These are phyloP conservation scores for Taxidea taxus DNA, from an alignment of 2,113 vertebrate genomes.

Conservation along the genomic window DNA sequence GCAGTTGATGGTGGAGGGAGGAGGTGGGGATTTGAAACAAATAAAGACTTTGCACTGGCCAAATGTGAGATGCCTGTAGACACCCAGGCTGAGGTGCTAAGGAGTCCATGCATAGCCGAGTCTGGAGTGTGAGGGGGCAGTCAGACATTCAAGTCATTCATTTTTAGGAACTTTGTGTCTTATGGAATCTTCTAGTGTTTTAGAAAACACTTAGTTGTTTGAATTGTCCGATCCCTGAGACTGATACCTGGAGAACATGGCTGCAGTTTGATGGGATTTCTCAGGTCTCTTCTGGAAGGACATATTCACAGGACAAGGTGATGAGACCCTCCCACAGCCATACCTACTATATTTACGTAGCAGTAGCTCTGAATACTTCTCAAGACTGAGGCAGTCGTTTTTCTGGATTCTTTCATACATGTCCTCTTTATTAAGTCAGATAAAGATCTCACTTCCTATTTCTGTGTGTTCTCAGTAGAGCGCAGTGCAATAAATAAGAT, in stretches of 20 bases:
- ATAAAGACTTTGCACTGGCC: background rate
- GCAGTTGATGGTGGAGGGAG: background rate
- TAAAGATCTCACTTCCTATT: background rate
- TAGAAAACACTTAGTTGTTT: background rate
- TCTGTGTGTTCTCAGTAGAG: background rate
- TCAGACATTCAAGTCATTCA: background rate
- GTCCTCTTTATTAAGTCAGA: background rate
- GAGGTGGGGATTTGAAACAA: background rate
- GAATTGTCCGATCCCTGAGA: background rate
- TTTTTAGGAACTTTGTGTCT: background rate
- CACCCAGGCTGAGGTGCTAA: background rate
- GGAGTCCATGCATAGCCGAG: accelerated
- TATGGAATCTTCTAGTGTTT: background rate
- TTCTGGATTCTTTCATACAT: background rate
- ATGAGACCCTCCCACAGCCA: background rate
- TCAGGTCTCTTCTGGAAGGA: background rate
- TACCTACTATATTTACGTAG: accelerated
- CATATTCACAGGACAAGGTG: accelerated
- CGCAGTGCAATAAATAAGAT: background rate
- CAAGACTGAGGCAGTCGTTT: background rate
- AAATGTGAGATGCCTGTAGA: background rate
- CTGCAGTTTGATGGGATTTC: background rate
- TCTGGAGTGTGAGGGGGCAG: background rate
- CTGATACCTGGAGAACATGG: background rate
- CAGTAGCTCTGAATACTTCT: background rate